Base-by-base conservation (phyloP, 2,888 invertebrate genomes). In the Drosophila buzzatii region DNA sequence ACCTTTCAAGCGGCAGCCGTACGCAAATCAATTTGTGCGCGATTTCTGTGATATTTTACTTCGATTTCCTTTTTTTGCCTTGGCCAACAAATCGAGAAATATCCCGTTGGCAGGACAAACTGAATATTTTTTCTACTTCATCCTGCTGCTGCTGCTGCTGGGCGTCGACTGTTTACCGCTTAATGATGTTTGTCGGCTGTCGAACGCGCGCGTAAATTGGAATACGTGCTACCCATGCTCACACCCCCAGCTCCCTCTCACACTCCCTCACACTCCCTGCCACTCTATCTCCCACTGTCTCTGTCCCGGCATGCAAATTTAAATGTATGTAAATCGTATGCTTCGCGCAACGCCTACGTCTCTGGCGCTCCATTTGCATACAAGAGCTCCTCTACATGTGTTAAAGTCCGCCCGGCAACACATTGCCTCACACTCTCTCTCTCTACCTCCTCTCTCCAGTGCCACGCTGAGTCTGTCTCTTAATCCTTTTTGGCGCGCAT, bases 321-420 rank as follows among this genome's bases (percentile, higher is more conserved):
- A 77, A 85, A 85, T 82, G 73, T 82, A 83, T 83, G 83, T 82
- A 85, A 83, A 83, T 83, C 84, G 80, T 76, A 79, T 82, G 80
- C 85, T 73, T 70, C 59, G 69, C 85, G 70, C 58, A 47, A 79
- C 77, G 76, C 80, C 79, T 64, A 62, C 73, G 49, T 73, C 77
- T 72, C 35, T 39, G 41, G 45, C 56, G 63, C 49, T 14, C 49
- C 69, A 81, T 81, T 81, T 81, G 85, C 81, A 81, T 81, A 84
- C 63, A 78, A 73, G 70, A 63, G 52, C 56, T 73, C 64, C 56
- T 73, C 64, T 76, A 81, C 82, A 80, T 82, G 80, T 82, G 83
- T 82, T 82, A 47, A 51, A 41, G 42, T 49, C 44, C 44, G 45
- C 44, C 66, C 52, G 45, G 33, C 53, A 66, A 52, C 52, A 53